Base-by-base conservation (phyloP, 2,888 invertebrate species). In the Opisthograptis luteolata region DNA sequence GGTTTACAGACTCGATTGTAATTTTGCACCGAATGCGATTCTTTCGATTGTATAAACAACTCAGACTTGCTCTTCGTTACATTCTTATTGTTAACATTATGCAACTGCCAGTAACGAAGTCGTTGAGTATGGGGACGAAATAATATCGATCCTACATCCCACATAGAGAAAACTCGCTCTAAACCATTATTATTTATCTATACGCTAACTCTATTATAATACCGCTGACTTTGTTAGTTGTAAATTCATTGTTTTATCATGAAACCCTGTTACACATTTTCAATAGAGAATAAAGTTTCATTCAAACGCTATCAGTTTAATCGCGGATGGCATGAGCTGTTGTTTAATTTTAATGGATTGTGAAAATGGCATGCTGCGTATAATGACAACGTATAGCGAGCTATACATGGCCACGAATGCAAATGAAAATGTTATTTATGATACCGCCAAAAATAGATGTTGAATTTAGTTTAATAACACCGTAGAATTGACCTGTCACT, bases 391-490 rank as follows among this genome's bases (percentile, higher is more conserved):
- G n/a, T n/a, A n/a, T 24, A 13, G 4, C 13, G n/a, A 3, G 30
- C 14, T 17, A 5, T 7, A 10, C 10, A 12, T 9, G 14, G 6
- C 10, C 7, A 20, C 19, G 22, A 25, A 24, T 39, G 4, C 34
- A 31, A 39, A 47, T 47, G 14, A 47, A 34, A 46, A 31, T 27
- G 39, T 32, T 39, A 39, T 39, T 39, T 32, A 39, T 27, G 36
- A 4, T 14, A 2, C 5, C 8, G 15, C 3, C 10, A 17, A 37
- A 39, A 46, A 39, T 32, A 24, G 4, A 14, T 6, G 12, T 12
- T 22, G 4, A 28, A 28, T 43, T 42, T 43, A 27, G 27, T 32
- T 31, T 32, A 10, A 41, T 22, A 14, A 14, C 1, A n/a, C n/a
- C n/a, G 5, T 3, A 13, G 8, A 39, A 20, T n/a, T 1, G 13